A percentile compares a stretch with the other conserved stretches of the same genome.
Evolutionary conservation across 2,888 invertebrate species (phyloP).

Genomic region (Nomada hirtipes): DNA sequence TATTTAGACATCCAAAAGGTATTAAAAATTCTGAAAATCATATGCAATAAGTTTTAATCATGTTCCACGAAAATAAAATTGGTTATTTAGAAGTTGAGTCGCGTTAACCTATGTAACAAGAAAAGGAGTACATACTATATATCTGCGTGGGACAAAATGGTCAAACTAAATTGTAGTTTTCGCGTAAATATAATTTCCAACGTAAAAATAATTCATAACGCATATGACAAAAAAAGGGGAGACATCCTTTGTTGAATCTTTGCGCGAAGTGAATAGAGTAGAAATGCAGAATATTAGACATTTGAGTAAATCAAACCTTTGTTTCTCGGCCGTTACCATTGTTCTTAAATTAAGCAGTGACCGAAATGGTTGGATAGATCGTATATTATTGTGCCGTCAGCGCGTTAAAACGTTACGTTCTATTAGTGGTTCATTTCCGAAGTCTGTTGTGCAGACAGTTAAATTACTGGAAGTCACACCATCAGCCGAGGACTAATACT

Average conservation of each 20-base stretch:
- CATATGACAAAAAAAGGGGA: too few species aligned
- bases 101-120: conserved; percentile 3
- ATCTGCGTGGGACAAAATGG: not conserved
- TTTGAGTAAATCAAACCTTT: conserved; percentile 41
- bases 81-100: not conserved
- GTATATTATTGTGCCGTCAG: conserved; percentile 4
- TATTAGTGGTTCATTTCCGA: conserved; percentile 9
- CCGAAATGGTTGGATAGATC: conserved; percentile 11
- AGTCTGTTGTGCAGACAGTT: not conserved
- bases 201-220: conserved; percentile 2
- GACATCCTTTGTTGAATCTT: not conserved
- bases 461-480: not conserved
- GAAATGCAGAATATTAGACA: not conserved
- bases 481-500: conserved; percentile 1
- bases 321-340: conserved; percentile 3
- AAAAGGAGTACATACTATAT: too few species aligned
- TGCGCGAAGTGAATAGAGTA: not conserved
- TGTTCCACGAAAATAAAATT: not conserved
- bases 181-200: not conserved
- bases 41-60: conserved; percentile 1
- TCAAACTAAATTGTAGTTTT: not conserved
- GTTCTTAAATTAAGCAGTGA: conserved; percentile 19
- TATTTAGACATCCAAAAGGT: conserved; percentile 66
- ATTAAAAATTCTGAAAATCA: conserved; percentile 52
- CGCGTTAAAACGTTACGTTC: conserved; percentile 8